A percentile compares a stretch with the other conserved stretches of the same genome.
Conservation (phyloP, 2,888 invertebrate genomes). For the Neelides folsomi region DNA sequence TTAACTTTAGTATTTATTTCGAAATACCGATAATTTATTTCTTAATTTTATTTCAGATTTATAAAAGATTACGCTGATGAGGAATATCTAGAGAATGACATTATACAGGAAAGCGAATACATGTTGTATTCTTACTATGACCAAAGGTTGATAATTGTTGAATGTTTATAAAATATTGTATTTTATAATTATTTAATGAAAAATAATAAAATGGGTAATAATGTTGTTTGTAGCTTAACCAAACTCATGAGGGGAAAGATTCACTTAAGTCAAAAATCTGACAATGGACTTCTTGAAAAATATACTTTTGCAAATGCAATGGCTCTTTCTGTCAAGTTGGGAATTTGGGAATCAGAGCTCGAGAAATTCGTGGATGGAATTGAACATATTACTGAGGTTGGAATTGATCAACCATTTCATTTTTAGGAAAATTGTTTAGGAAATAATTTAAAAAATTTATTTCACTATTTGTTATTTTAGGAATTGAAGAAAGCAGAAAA, state of each 20-base stretch:
- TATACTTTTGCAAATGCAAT: slow-evolving; percentile 92
- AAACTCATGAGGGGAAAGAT: slow-evolving; percentile 41
- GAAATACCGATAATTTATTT: not conserved
- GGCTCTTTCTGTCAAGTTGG: slow-evolving; percentile 82
- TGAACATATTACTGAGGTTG: slow-evolving; percentile 56
- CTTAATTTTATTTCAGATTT: slow-evolving; percentile 37
- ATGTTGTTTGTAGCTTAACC: slow-evolving; percentile 39
- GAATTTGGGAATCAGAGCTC: slow-evolving; percentile 82
- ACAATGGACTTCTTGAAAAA: slow-evolving; percentile 53
- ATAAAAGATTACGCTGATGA: slow-evolving; percentile 54
- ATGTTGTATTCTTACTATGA: slow-evolving; percentile 64
- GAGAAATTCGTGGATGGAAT: slow-evolving; percentile 72
- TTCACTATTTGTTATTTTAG: slow-evolving; percentile 31
- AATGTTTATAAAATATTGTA: too few species aligned
- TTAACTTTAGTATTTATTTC: too few species aligned
- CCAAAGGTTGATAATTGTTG: slow-evolving; percentile 39
- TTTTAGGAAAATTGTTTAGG: too few species aligned
- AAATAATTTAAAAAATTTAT: not conserved
- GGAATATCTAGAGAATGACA: slow-evolving; percentile 53
- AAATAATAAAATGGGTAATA: too few species aligned
- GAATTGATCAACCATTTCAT: too few species aligned
- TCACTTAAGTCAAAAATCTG: slow-evolving; percentile 44
- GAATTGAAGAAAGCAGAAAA: slow-evolving; percentile 61
- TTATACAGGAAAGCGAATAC: slow-evolving; percentile 65
- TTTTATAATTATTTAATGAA: too few species aligned